phyloP scores from a whole-genome alignment of 2,888 invertebrate species.

The Meliscaeva auricollis region DNA sequence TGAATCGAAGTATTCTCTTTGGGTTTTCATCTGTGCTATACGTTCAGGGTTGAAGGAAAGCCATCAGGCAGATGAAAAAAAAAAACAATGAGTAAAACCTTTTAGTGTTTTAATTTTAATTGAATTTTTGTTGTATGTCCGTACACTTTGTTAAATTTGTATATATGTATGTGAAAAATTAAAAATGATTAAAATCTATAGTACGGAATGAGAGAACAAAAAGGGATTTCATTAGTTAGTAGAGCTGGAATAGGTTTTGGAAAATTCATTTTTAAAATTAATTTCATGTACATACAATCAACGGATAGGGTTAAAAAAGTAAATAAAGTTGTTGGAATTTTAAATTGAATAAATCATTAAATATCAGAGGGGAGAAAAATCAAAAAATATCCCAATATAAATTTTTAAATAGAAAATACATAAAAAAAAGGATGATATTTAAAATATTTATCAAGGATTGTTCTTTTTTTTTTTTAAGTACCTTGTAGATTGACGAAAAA shows the following conservation, averaged over 20 bases:
- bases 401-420: background rate
- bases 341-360: background rate
- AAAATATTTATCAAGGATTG: too few relatives aligned
- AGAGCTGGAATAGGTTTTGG: too few relatives aligned
- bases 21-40: too few relatives aligned
- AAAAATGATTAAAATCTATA: too few relatives aligned
- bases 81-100: slow-evolving; percentile 44
- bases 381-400: background rate
- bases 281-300: too few relatives aligned
- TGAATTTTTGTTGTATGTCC: slow-evolving; percentile 23
- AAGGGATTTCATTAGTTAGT: too few relatives aligned
- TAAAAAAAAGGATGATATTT: background rate
- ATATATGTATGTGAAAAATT: too few relatives aligned
- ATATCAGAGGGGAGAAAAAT: background rate
- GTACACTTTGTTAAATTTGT: background rate
- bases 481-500: too few relatives aligned
- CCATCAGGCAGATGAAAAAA: too few relatives aligned
- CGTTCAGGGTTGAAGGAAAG: slow-evolving; percentile 38
- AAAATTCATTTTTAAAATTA: too few relatives aligned
- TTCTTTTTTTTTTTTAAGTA: too few relatives aligned
- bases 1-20: slow-evolving; percentile 1
- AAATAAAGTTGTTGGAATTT: background rate
- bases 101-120: slow-evolving; percentile 66
- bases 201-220: too few relatives aligned
- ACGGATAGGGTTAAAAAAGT: background rate